phyloP scores from a whole-genome alignment of 2,888 invertebrate species.

The Diarsia dahlii region DNA sequence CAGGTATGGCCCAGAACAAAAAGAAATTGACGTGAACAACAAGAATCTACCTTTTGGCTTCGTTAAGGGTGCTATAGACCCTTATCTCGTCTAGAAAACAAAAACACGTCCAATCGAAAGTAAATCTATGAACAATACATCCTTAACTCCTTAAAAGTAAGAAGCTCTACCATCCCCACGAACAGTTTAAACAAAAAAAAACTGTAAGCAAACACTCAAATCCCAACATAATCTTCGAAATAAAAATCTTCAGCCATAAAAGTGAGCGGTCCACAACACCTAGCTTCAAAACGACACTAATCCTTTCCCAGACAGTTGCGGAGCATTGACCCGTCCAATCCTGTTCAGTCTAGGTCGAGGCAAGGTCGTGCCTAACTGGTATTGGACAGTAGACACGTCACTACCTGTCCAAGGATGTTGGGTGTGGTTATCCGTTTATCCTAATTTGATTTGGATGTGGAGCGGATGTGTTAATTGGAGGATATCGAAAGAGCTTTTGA shows the following conservation, averaged over 20 bases:
- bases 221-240: background rate
- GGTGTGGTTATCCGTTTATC: conserved; percentile 21
- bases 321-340: conserved; percentile 73
- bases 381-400: conserved; percentile 63
- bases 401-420: conserved; percentile 61
- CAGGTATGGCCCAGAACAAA: too few species aligned
- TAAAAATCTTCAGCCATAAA: conserved; percentile 24
- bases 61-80: too few species aligned
- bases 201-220: background rate
- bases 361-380: conserved; percentile 76
- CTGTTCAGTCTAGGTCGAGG: conserved; percentile 76
- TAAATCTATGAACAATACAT: background rate
- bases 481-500: conserved; percentile 1
- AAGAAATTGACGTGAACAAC: too few species aligned
- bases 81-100: too few species aligned
- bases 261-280: conserved; percentile 35
- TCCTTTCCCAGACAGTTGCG: conserved; percentile 58
- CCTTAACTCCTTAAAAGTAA: background rate
- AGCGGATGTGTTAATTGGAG: conserved; percentile 29
- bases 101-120: too few species aligned
- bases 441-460: conserved; percentile 38
- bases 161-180: background rate
- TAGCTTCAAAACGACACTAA: conserved; percentile 49
- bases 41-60: too few species aligned
- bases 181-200: conserved; percentile 7